These are phyloP conservation scores for Tromatobia lineatoria DNA, from an alignment of 2,888 invertebrate genomes.

Conservation along the genomic window DNA sequence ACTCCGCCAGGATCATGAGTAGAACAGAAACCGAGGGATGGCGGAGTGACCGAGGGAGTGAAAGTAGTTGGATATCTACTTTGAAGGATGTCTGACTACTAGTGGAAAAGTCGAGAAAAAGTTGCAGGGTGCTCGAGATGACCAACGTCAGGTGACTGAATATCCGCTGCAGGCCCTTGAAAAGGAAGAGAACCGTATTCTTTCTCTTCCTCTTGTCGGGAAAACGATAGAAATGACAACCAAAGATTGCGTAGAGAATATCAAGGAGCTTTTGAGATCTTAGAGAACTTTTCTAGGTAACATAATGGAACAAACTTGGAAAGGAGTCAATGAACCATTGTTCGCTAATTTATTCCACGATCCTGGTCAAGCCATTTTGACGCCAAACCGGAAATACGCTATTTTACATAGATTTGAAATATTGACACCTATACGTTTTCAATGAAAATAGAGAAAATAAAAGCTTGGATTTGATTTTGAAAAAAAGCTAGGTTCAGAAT, in stretches of 20 bases:
- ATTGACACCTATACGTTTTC: neutral
- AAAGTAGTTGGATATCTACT: too few relatives aligned
- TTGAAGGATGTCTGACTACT: too few relatives aligned
- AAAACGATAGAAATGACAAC: neutral
- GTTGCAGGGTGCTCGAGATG: too few relatives aligned
- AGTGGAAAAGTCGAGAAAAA: too few relatives aligned
- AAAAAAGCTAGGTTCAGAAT: too few relatives aligned
- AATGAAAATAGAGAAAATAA: too few relatives aligned
- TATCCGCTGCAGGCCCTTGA: neutral
- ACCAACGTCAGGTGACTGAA: too few relatives aligned
- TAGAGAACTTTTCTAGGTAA: neutral
- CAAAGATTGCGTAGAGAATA: constrained; percentile 15
- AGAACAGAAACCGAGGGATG: too few relatives aligned
- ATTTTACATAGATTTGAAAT: neutral
- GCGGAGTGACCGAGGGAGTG: too few relatives aligned
- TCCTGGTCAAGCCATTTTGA: neutral
- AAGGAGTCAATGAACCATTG: constrained; percentile 6
- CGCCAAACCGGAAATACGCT: neutral
- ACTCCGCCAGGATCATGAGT: too few relatives aligned
- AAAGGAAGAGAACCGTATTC: neutral
- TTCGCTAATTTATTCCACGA: neutral
- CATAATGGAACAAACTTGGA: neutral
- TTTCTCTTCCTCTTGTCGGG: neutral
- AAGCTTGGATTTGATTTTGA: too few relatives aligned
- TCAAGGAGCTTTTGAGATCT: neutral